Evolutionary conservation across 1,140 invertebrate species (phyloP), one percentile per base, ranked within the genome.

Genomic region (Odontomachus brunneus): DNA sequence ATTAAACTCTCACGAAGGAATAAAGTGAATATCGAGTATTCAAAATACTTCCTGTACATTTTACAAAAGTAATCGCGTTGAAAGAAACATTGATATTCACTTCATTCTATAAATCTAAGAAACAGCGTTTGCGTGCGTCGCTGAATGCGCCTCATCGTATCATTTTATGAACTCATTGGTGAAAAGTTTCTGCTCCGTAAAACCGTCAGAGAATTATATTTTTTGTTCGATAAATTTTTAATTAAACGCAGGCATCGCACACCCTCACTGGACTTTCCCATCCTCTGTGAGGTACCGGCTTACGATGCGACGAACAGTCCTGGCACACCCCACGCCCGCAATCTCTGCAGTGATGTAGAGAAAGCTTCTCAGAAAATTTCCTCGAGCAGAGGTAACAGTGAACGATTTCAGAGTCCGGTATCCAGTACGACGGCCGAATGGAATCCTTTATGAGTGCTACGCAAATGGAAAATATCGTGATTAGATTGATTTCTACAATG

Each of bases 361-460:
- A 83, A 19, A 94, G 38, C 1, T 76, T 71, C n/a, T 86, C 86
- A 4, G 88, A 90, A 80, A 94, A 94, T 22, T 86, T 72, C 15
- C 90, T 88, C 1, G 95, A 90, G 91, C 97, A 98, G 1, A 97
- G 95, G 74, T 92, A 94, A 91, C 97, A 98, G 44, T 94, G 91
- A 4, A 92, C 95, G 17, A 97, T 95, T 87, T 97, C 95, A 1
- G 95, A 95, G 92, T 98, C 97, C 0, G 97, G 97, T 44, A 96
- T 95, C 97, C 97, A 98, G 91, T 98, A 98, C 1, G 95, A 93
- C 3, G 97, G 97, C 57, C 97, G 93, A n/a, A 96, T 97, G 1
- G 95, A 95, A 85, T 97, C 97, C 92, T 98, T 98, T 26, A 98
- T 96, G 22, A 97, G 93, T 9, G 95, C 96, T 97, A 82, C 3